Base-by-base conservation (phyloP, 2,113 vertebrate species). In the Cranoglanis bouderius region DNA sequence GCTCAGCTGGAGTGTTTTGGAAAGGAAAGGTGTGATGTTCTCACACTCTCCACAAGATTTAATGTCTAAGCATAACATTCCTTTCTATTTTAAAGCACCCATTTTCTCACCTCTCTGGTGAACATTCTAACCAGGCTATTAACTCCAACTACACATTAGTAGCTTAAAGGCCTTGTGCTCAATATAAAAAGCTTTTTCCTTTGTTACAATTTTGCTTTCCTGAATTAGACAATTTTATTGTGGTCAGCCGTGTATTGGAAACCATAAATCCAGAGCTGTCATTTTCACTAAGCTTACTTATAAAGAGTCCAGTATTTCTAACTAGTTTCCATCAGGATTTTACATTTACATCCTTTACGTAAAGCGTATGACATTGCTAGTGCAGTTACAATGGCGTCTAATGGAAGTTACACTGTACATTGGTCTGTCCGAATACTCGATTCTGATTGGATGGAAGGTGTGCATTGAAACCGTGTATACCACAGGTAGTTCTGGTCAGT, bases 21-120 rank as follows among this genome's bases (percentile, higher is more conserved):
- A 80, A 61, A 80, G 13, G 21, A 78, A 78, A 46, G 40, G 26
- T 67, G 77, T 49, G 59, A 87, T 6, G 18, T 67, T 87, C 46
- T 87, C 10, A 5, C 6, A 9, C 77, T 40, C 65, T 87, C 38
- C 59, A 65, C 43, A 26, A 38, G n/a, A 80, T 78, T 65, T 32
- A 35, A 65, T 21, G 57, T 43, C 9, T 46, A 75, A 72, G 63
- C 55, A 14, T 74, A 57, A 86, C 35, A 18, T 43, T 74, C 3
- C 75, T 78, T 78, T 75, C 72, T 4, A 2, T 77, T 77, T 24
- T 46, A 77, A 43, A 46, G 43, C 21, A 1, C 29, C 13, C 29
- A 18, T 51, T 53, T 53, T 51, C 29, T 51, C 26, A 9, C 55
- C 74, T 26, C 55, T 87, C 35, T 86, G 85, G 26, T 61, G 53